Evolutionary conservation across 2,113 vertebrate species (phyloP), one percentile per base, ranked within the genome.

Genomic region (Progne subis): DNA sequence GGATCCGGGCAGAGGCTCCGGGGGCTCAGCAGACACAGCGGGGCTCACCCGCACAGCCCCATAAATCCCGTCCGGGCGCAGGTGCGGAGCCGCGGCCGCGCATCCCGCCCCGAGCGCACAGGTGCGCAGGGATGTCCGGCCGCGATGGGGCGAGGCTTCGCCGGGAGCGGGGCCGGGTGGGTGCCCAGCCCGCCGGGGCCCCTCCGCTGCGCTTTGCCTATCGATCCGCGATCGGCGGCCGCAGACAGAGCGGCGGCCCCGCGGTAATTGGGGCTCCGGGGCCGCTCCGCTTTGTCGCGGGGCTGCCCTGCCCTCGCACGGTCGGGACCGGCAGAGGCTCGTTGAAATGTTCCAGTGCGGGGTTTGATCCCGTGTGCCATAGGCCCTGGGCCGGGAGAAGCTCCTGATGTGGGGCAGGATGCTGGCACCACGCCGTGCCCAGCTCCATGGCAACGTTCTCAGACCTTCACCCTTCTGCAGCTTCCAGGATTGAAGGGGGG

Each of bases 241-340:
- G 97, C 97, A 97, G 97, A 98, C 98, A 98, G 98, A 97, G 96
- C 94, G 93, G 95, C 91, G 93, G 93, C 97, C 97, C 97, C 96
- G 96, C 94, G 96, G 97, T 98, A 98, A 98, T 55, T 97, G 98
- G 98, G 98, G 97, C 98, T 98, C 97, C 96, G 92, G 82, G 82
- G 49, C 88, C 32, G 68, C 57, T 77, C 67, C 31, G 32, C 85
- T 96, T 91, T 96, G 97, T 96, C 93, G 96, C 91, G 96, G 96
- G 94, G 37, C 37, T 37, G 37, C 37, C 37, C 72, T 34, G 11
- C 2, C 4, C 11, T 32, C 1, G 6, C 72, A 4, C 44, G 5
- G 50, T 1, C 19, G 6, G 65, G 61, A 14, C 39, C 7, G 65
- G 61, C 21, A 32, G 57, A 43, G 4, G 5, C 25, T 55, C 18